These are phyloP conservation scores for Allolobophora icterica DNA, from an alignment of 2,888 invertebrate species.

Conservation along the genomic window DNA sequence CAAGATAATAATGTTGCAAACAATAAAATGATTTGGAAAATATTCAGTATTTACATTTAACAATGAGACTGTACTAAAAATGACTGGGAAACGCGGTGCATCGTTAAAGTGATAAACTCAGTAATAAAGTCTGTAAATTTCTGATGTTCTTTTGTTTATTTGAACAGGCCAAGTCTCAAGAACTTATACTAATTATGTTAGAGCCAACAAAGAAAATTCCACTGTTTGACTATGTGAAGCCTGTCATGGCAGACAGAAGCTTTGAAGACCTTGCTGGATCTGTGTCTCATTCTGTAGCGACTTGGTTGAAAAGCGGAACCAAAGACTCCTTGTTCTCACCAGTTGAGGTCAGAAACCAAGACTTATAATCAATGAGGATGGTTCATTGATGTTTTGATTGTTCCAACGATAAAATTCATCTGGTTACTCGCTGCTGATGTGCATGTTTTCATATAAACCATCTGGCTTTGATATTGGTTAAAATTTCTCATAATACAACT, in stretches of 20 bases:
- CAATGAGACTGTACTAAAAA: no score
- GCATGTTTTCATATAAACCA: no score
- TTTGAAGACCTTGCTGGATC: not conserved
- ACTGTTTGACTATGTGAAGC: not conserved
- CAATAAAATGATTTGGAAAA: not conserved
- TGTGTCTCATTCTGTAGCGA: not conserved
- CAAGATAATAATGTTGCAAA: not conserved
- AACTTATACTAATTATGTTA: conserved; percentile 19
- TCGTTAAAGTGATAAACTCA: no score
- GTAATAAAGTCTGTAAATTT: not conserved
- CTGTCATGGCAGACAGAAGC: not conserved
- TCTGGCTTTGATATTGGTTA: no score
- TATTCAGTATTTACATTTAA: not conserved
- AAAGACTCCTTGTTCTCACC: conserved; percentile 13
- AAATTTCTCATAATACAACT: no score
- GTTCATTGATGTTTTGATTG: not conserved
- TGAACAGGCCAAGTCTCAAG: conserved; percentile 12
- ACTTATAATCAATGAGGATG: not conserved
- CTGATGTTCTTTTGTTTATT: not conserved
- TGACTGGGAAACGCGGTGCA: no score
- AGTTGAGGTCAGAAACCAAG: conserved; percentile 2
- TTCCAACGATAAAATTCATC: not conserved
- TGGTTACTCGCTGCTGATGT: not conserved
- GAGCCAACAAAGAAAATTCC: conserved; percentile 6
- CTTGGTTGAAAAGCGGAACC: conserved; percentile 3